These are phyloP conservation scores for Erpobdella octoculata DNA, from an alignment of 2,888 invertebrate species.

Conservation along the genomic window DNA sequence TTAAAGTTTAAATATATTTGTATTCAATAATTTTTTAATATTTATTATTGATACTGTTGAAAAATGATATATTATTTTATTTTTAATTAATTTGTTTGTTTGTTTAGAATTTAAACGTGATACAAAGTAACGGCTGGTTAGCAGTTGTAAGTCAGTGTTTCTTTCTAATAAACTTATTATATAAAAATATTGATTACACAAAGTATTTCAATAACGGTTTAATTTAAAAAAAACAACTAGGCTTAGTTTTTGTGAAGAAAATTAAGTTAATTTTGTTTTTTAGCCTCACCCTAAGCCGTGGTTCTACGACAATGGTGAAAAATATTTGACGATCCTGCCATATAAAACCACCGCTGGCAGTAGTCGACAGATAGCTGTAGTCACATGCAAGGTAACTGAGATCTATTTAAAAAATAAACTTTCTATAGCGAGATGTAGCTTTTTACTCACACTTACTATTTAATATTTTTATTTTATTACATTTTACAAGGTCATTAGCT, in stretches of 20 bases:
- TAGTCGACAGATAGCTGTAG: neutral
- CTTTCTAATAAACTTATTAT: no score
- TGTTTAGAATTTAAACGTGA: neutral
- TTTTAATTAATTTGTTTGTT: no score
- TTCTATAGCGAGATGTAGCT: no score
- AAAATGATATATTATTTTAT: neutral
- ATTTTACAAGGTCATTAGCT: no score
- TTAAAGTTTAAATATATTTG: neutral
- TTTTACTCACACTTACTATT: no score
- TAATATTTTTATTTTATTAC: neutral
- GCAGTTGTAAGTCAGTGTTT: neutral
- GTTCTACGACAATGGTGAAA: neutral
- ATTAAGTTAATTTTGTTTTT: no score
- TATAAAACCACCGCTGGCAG: neutral
- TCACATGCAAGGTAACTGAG: neutral
- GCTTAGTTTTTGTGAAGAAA: no score
- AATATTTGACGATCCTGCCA: neutral
- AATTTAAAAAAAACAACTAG: no score
- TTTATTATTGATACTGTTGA: neutral
- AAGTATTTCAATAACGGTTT: no score
- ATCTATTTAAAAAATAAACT: no score
- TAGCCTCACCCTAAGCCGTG: neutral
- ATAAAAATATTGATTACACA: no score
- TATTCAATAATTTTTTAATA: neutral
- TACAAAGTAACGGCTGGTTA: neutral